Conservation (phyloP, 2,888 invertebrate genomes). For the Drosophila histrio region DNA sequence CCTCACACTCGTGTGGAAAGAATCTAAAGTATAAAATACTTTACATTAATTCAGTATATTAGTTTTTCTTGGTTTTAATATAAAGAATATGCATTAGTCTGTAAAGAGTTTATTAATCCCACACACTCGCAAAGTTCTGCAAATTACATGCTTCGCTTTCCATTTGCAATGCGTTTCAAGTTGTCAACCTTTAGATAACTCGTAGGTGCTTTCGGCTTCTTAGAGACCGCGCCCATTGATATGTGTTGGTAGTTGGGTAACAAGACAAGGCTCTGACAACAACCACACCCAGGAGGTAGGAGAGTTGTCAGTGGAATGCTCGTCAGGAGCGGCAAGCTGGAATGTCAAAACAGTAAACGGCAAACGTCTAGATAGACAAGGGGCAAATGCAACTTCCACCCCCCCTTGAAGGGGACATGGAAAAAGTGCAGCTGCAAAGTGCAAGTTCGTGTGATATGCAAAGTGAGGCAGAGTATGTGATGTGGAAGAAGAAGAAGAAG, state of each 20-base stretch:
- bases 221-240: slow-evolving; percentile 14
- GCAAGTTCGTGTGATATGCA: slow-evolving; percentile 77
- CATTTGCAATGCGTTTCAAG: slow-evolving; percentile 1
- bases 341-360: slow-evolving; percentile 76
- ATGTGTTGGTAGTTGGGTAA: neutral
- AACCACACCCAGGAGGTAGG: slow-evolving; percentile 28
- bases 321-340: slow-evolving; percentile 55
- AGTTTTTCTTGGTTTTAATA: too few relatives aligned
- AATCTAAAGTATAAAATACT: too few relatives aligned
- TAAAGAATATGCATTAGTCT: neutral
- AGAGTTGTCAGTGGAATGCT: slow-evolving; percentile 53
- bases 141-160: neutral
- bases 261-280: slow-evolving; percentile 39
- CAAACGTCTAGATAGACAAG: slow-evolving; percentile 66
- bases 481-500: neutral
- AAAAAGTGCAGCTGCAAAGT: slow-evolving; percentile 60
- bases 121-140: neutral
- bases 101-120: too few relatives aligned
- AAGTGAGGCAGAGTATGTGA: slow-evolving; percentile 54
- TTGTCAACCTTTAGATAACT: neutral
- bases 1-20: too few relatives aligned
- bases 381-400: slow-evolving; percentile 9
- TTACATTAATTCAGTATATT: too few relatives aligned
- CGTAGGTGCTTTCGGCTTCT: neutral
- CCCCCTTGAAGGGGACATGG: slow-evolving; percentile 5